Base-by-base conservation (phyloP, 2,888 invertebrate species). In the Abrostola triplasia region DNA sequence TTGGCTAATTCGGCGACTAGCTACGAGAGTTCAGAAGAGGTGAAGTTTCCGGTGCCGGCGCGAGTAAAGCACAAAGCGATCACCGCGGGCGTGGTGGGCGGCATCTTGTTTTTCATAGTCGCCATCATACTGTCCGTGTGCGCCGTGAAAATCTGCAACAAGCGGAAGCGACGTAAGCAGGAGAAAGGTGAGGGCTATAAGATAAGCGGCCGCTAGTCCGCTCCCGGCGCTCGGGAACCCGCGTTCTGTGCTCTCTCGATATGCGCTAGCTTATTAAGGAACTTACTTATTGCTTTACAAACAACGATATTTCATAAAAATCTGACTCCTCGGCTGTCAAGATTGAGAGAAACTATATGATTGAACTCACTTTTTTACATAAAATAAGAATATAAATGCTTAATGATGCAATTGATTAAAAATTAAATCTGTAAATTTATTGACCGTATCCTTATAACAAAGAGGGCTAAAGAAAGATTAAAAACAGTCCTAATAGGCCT, bases 71-170 rank as follows among this genome's bases (percentile, higher is more conserved):
- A 98, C 95, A 98, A 98, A 96, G 98, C 98, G 80, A 98, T 98
- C 91, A 98, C 98, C 70, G 99, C 99, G 85, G 99, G 99, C 74
- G 98, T 99, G 85, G 98, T 99, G 81, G 99, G 99, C 84, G 99
- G 99, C 80, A 97, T 99, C 87, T 96, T 99, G 89, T 99, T 99
- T 96, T 98, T 99, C 96, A 97, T 99, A 89, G 98, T 99, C 87
- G 98, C 99, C 92, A 98, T 99, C 94, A 98, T 99, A 89, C 96
- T 99, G 87, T 98, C 99, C 84, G 98, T 99, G 88, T 98, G 99
- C 95, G 98, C 98, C 85, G 98, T 99, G 88, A 98, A 99, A 96
- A 98, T 99, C 93, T 98, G 98, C 96, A 99, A 99, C 96, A 98
- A 98, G 95, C 96, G 98, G 89, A 98, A 98, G 95, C 96, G 98